These are phyloP conservation scores for Plebejus melissa DNA, from an alignment of 2,888 invertebrate genomes.

Conservation along the genomic window DNA sequence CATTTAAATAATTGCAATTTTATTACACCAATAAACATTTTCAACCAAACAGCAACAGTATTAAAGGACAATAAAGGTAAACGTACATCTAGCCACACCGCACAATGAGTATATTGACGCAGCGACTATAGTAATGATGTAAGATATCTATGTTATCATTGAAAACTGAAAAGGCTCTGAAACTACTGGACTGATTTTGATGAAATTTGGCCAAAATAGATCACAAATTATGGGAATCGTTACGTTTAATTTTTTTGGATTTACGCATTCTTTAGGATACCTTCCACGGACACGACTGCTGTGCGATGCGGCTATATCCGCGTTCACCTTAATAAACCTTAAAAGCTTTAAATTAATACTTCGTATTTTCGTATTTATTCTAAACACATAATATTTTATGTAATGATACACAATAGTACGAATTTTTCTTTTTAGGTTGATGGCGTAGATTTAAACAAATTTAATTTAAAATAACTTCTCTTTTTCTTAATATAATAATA, in stretches of 20 bases:
- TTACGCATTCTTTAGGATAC: too few relatives aligned
- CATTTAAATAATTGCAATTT: slow-evolving; percentile 18
- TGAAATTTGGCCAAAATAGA: too few relatives aligned
- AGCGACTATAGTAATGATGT: neutral
- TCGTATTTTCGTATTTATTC: neutral
- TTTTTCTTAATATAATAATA: too few relatives aligned
- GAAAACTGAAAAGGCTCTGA: neutral
- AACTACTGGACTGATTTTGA: neutral
- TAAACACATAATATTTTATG: neutral
- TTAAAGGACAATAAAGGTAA: neutral
- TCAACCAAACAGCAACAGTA: neutral
- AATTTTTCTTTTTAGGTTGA: neutral
- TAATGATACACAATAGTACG: neutral
- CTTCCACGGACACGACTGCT: too few relatives aligned
- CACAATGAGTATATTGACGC: too few relatives aligned
- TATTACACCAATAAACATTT: slow-evolving; percentile 6
- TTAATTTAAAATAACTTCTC: too few relatives aligned
- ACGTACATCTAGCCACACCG: too few relatives aligned
- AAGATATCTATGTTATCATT: neutral
- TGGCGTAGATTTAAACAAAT: neutral
- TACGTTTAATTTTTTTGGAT: too few relatives aligned
- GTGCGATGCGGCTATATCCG: neutral
- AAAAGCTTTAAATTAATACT: neutral
- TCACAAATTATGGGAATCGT: too few relatives aligned
- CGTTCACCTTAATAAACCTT: neutral